Conservation (phyloP, 2,113 vertebrate genomes). For the Hystrix cristata region DNA sequence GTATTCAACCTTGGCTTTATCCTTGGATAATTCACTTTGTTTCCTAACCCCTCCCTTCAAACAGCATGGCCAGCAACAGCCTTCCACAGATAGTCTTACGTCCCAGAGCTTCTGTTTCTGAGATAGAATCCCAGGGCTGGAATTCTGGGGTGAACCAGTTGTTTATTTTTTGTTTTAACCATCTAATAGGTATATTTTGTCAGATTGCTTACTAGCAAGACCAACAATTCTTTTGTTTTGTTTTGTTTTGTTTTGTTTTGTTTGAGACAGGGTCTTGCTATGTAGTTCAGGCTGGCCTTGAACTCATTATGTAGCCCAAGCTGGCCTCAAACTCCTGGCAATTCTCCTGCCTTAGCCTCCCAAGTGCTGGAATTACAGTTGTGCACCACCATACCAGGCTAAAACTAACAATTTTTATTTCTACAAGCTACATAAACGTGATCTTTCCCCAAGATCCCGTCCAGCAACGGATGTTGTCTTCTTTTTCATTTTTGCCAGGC, state of each 20-base stretch:
- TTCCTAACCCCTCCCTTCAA: neutral
- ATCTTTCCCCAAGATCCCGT: constrained; percentile 19
- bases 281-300: neutral
- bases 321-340: neutral
- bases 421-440: neutral
- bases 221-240: neutral
- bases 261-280: neutral
- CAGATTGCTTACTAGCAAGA: neutral
- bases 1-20: neutral
- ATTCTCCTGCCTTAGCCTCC: neutral
- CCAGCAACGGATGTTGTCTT: neutral
- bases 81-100: neutral
- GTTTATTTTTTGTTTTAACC: neutral
- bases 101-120: neutral
- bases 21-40: neutral
- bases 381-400: neutral
- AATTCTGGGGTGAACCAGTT: neutral
- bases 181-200: neutral
- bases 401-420: neutral
- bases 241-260: neutral
- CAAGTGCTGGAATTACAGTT: neutral
- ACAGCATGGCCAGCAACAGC: neutral
- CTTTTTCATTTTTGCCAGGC: neutral
- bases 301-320: neutral
- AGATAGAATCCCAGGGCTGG: neutral